phyloP scores from a whole-genome alignment of 2,888 invertebrate species.

The Pseudococcus viburni region DNA sequence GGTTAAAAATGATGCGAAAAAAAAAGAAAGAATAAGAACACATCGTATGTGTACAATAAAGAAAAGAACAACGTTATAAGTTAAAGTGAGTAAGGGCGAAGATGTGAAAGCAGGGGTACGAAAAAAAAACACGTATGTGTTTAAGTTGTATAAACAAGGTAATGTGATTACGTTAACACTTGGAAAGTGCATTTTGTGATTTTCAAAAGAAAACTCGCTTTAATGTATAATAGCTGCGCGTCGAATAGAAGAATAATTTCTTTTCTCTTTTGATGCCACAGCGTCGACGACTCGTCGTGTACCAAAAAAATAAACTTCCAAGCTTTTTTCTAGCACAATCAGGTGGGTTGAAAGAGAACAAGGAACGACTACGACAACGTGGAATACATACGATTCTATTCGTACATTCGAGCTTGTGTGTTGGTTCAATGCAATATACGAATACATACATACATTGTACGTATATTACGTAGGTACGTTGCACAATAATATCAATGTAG shows the following conservation, averaged over 20 bases:
- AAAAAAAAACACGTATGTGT: conserved; percentile 31
- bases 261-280: conserved; percentile 50
- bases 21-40: neutral
- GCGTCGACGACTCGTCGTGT: neutral
- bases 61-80: neutral
- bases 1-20: conserved; percentile 16
- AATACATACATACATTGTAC: too few species aligned
- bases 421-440: neutral
- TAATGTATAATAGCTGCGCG: conserved; percentile 48
- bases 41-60: neutral
- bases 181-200: conserved; percentile 61
- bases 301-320: conserved; percentile 24
- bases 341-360: neutral
- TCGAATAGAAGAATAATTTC: conserved; percentile 50
- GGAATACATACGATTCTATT: neutral
- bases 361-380: neutral
- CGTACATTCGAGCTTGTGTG: neutral
- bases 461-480: too few species aligned
- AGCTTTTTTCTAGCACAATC: conserved; percentile 12
- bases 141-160: conserved; percentile 59
- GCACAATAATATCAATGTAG: too few species aligned
- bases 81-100: neutral
- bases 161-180: conserved; percentile 58
- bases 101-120: neutral
- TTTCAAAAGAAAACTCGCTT: conserved; percentile 57